Base-by-base conservation (phyloP, 2,113 vertebrate species). In the Holacanthus passer region DNA sequence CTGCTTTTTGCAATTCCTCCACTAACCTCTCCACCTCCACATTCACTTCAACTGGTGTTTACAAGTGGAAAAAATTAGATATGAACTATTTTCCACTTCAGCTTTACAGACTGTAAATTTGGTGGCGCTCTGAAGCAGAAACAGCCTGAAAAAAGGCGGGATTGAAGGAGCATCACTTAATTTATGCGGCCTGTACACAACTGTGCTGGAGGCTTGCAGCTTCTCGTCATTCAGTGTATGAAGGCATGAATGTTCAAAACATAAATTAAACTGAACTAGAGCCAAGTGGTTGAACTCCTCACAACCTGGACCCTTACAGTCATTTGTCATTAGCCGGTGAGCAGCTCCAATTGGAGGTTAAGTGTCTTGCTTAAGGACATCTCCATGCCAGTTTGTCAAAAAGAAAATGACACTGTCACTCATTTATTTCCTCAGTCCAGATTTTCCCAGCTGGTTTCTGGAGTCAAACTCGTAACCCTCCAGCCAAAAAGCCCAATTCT, bases 1-100 rank as follows among this genome's bases (percentile, higher is more conserved):
- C 89, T 94, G 93, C 73, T 88, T 59, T 85, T 58, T 83, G 55
- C 66, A 82, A 35, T 79, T 60, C 20, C 68, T 90, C 41, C 22
- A 29, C 79, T 65, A 64, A 83, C 83, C 79, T 83, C 78, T 79
- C 75, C 52, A 65, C 74, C 71, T 80, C 76, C 76, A 48, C 29
- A 63, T 59, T 74, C 72, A 52, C 27, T 41, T 52, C 1, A 27
- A 27, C 68, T 35, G 29, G 48, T 66, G 53, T 58, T 80, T 59
- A 86, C 74, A 75, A 73, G 31, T 68, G 47, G 76, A 82, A 67
- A 74, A 45, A 27, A 72, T 14, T 19, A n/a, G 13, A 62, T 22
- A 32, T 71, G 2, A 70, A 22, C 32, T 22, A 3, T 22, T 53
- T 27, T n/a, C 13, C 16, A 20, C 47, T 81, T 31, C 53, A 20